Percentiles rank a stretch among this genome's conserved stretches.
phyloP scores from a whole-genome alignment of 2,888 invertebrate genomes.

The Hypolimnas misippus region DNA sequence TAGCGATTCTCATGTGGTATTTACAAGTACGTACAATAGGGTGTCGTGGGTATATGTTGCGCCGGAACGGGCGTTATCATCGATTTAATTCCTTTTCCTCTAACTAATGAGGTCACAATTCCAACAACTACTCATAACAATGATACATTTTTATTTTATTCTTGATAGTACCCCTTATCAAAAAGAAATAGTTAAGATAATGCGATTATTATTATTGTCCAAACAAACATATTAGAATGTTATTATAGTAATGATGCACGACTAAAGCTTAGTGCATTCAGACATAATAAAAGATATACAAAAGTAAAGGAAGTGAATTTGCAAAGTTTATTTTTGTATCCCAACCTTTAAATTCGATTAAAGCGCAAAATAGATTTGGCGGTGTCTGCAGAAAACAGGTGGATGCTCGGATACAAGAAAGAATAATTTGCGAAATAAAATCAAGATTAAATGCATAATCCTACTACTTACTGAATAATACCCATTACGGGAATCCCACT shows the following conservation, averaged over 20 bases:
- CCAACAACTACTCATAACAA: constrained; percentile 59
- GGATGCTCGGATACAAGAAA: constrained; percentile 18
- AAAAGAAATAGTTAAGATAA: constrained; percentile 18
- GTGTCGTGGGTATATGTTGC: constrained; percentile 48
- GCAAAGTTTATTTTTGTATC: constrained; percentile 44
- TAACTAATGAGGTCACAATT: constrained; percentile 79
- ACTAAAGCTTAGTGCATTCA: constrained; percentile 21
- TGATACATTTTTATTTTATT: constrained; percentile 34
- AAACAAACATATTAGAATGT: constrained; percentile 17
- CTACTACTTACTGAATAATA: constrained; percentile 73
- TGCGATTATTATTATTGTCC: background rate
- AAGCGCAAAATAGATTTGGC: constrained; percentile 34
- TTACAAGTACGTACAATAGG: constrained; percentile 7
- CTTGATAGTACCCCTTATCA: constrained; percentile 20
- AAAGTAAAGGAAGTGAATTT: constrained; percentile 32
- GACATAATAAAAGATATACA: constrained; percentile 11
- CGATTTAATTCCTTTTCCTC: constrained; percentile 80
- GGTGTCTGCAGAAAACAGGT: constrained; percentile 27
- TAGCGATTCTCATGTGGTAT: background rate
- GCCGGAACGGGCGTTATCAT: constrained; percentile 67
- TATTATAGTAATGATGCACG: constrained; percentile 10
- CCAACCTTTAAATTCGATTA: constrained; percentile 41
- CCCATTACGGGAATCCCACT: constrained; percentile 79
- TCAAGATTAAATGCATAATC: constrained; percentile 24
- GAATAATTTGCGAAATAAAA: constrained; percentile 1